Evolutionary conservation across 92 coral and sea anemone genomes (phyloP), one percentile per base, ranked within the genome.

Genomic region (Virgularia gustaviana): DNA sequence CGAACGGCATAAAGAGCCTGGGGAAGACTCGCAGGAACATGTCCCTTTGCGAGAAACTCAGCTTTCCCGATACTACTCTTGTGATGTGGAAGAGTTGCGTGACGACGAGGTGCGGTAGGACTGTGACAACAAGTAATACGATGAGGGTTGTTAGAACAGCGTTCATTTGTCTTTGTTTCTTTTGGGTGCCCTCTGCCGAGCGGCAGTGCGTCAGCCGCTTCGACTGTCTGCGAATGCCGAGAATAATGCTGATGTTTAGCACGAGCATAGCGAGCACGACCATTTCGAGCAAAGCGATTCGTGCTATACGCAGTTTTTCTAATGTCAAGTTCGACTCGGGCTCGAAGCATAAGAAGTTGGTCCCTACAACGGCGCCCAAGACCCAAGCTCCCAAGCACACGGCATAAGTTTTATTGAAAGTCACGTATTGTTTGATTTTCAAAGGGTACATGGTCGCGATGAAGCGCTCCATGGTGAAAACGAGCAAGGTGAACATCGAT

Each of bases 401-500:
- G 36, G 43, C 9, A 0, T 8, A 4, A 0, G 35, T 37, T 34
- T 71, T 68, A 16, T 38, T 37, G 34, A 36, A 67, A 27, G 78
- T 63, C 5, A 78, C 65, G 11, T 59, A 33, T 23, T 41, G 33
- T 68, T 65, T 63, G 70, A 54, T 49, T 20, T 49, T 75, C 12
- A 78, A 36, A 15, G 83, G 83, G 33, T 56, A 53, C 12, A 31
- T 12, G 2, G 72, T 76, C 3, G 78, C 78, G 11, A 78, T 13
- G 0, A 78, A 61, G 2, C 83, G 67, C 43, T 78, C 83, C 28
- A 68, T 47, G 34, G 83, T 78, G 38, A 78, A 35, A 36, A 37
- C 49, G 2, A 78, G 44, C 23, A 70, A 45, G 45, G 56, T 75
- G 0, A 34, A 35, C 0, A 58, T 9, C 10, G 78, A 70, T n/a